Percentiles rank a stretch among this genome's conserved stretches.
phyloP scores from a whole-genome alignment of 2,888 invertebrate genomes.

The Crepidodera aurea region DNA sequence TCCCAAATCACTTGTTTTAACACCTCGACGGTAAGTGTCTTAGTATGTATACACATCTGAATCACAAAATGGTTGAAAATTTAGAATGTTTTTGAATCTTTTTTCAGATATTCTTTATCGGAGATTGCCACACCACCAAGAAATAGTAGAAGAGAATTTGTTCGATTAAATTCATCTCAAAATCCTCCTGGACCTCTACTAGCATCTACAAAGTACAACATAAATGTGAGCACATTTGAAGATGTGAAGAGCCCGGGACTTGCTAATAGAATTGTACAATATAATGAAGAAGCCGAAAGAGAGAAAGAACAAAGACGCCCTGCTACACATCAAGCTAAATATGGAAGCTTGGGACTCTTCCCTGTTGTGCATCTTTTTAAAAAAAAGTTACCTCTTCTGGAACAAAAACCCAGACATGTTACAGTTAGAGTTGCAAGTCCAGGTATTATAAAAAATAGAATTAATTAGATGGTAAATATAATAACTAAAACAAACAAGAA shows the following conservation, averaged over 20 bases:
- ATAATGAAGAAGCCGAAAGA: slow-evolving; percentile 58
- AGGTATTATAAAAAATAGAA: too few relatives aligned
- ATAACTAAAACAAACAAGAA: too few relatives aligned
- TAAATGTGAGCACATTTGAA: slow-evolving; percentile 62
- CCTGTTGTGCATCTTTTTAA: slow-evolving; percentile 64
- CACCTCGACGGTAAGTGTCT: slow-evolving; percentile 44
- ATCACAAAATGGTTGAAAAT: too few relatives aligned
- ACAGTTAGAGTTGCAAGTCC: slow-evolving; percentile 49
- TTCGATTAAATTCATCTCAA: slow-evolving; percentile 38
- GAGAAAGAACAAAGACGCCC: slow-evolving; percentile 37
- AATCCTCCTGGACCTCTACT: slow-evolving; percentile 58
- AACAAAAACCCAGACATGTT: slow-evolving; percentile 52
- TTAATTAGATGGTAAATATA: too few relatives aligned
- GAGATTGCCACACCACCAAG: slow-evolving; percentile 43
- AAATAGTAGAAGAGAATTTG: slow-evolving; percentile 23
- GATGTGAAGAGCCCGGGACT: slow-evolving; percentile 65
- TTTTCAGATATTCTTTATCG: slow-evolving; percentile 51
- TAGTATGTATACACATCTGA: neutral
- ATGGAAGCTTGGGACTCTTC: slow-evolving; percentile 62
- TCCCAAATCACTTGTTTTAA: slow-evolving; percentile 41
- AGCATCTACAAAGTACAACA: slow-evolving; percentile 62
- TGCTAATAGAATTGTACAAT: slow-evolving; percentile 63
- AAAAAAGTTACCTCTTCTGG: slow-evolving; percentile 56
- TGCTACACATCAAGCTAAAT: slow-evolving; percentile 57
- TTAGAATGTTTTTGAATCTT: too few relatives aligned